Percentiles rank a stretch among this genome's conserved stretches.
phyloP scores from a whole-genome alignment of 2,113 vertebrate species.

The Mus pahari region DNA sequence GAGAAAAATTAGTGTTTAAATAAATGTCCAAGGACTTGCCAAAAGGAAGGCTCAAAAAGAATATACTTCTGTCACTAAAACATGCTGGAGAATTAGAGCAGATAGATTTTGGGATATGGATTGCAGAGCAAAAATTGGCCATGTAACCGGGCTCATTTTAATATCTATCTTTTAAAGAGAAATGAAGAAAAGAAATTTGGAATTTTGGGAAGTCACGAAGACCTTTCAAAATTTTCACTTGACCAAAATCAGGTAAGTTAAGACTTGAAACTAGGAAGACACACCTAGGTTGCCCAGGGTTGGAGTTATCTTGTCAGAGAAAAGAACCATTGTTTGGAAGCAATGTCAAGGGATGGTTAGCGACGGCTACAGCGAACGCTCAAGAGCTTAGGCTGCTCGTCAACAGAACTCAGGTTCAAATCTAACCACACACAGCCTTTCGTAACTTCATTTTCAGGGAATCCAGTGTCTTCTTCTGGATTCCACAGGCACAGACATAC shows the following conservation, averaged over 20 bases:
- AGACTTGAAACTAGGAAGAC: conserved; percentile 21
- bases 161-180: conserved; percentile 74
- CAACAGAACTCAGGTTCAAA: neutral
- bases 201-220: conserved; percentile 74
- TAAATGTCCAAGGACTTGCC: neutral
- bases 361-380: neutral
- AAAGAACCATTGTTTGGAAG: neutral
- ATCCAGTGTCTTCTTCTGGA: neutral
- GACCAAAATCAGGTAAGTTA: conserved; percentile 77
- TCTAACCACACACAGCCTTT: neutral
- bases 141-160: neutral
- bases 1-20: neutral
- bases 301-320: neutral
- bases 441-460: neutral
- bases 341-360: neutral
- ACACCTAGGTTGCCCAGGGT: no score
- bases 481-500: neutral
- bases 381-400: neutral
- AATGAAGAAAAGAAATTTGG: conserved; percentile 79
- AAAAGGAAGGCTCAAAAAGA: neutral
- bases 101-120: conserved; percentile 17
- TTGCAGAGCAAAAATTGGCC: neutral
- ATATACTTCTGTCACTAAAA: conserved; percentile 47
- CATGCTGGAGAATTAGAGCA: neutral
- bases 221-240: conserved; percentile 74